Evolutionary conservation across 2,113 vertebrate species (phyloP).

Genomic region (Cyrtonyx montezumae): DNA sequence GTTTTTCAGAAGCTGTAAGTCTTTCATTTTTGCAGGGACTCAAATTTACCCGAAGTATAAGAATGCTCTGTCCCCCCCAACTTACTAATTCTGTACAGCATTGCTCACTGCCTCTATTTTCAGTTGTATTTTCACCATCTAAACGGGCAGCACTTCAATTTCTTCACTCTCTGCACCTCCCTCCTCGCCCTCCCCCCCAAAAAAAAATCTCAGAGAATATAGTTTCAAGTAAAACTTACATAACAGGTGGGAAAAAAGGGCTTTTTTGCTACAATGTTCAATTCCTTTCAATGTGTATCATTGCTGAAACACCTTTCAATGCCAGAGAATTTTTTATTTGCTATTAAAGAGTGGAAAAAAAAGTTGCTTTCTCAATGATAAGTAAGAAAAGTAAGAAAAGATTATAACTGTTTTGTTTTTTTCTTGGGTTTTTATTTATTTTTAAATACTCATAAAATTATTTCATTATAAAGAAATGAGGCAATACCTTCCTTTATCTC

Average conservation of each 20-base stretch:
- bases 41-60: background rate
- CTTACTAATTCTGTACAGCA: background rate
- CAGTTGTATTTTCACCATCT: background rate
- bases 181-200: background rate
- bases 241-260: accelerated
- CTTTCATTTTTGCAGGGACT: background rate
- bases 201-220: background rate
- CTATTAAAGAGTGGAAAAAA: background rate
- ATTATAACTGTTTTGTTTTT: background rate
- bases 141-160: background rate
- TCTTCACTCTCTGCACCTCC: background rate
- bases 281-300: background rate
- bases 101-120: background rate
- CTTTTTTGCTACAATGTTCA: background rate
- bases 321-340: background rate
- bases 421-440: background rate
- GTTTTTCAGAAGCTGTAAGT: background rate
- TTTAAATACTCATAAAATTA: background rate
- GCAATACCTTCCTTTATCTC: background rate
- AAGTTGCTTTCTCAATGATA: background rate
- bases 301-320: background rate
- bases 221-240: background rate
- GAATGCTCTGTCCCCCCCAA: background rate
- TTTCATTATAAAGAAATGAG: background rate
- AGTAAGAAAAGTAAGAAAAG: background rate